Evolutionary conservation across 2,888 invertebrate species (phyloP).

Genomic region (Lissonota sp.): DNA sequence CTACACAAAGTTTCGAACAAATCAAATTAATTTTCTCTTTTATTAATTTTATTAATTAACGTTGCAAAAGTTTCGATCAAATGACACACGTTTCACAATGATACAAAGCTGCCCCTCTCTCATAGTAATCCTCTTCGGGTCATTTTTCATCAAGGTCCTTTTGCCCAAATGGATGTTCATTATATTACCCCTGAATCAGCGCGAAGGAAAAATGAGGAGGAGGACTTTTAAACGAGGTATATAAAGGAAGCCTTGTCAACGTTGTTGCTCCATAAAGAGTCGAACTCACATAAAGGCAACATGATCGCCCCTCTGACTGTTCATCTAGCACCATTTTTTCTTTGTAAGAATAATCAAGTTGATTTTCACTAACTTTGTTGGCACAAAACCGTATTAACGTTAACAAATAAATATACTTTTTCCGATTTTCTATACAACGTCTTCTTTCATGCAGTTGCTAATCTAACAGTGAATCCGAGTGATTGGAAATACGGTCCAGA

Average conservation of each 20-base stretch:
- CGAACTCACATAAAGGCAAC: constrained; percentile 1
- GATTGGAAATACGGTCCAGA: constrained; percentile 54
- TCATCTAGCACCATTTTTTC: constrained; percentile 18
- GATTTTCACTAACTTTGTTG: too few relatives aligned
- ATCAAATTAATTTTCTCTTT: too few relatives aligned
- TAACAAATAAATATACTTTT: neutral
- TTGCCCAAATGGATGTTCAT: too few relatives aligned
- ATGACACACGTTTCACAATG: too few relatives aligned
- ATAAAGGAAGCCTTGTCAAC: neutral
- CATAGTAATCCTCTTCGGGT: too few relatives aligned
- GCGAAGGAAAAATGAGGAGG: neutral
- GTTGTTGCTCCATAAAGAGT: constrained; percentile 2
- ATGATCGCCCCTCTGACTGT: constrained; percentile 21
- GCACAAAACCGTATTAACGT: neutral
- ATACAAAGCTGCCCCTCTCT: too few relatives aligned
- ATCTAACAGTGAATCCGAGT: neutral
- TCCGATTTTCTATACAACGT: neutral
- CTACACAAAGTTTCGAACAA: too few relatives aligned
- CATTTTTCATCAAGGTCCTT: too few relatives aligned
- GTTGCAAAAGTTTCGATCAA: too few relatives aligned
- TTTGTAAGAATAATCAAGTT: constrained; percentile 14
- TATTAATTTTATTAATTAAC: too few relatives aligned
- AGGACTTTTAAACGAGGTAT: neutral
- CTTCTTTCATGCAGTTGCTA: constrained; percentile 18
- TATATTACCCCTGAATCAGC: too few relatives aligned